Base-by-base conservation (phyloP, 2,888 invertebrate species). In the Caenorhabditis becei region DNA sequence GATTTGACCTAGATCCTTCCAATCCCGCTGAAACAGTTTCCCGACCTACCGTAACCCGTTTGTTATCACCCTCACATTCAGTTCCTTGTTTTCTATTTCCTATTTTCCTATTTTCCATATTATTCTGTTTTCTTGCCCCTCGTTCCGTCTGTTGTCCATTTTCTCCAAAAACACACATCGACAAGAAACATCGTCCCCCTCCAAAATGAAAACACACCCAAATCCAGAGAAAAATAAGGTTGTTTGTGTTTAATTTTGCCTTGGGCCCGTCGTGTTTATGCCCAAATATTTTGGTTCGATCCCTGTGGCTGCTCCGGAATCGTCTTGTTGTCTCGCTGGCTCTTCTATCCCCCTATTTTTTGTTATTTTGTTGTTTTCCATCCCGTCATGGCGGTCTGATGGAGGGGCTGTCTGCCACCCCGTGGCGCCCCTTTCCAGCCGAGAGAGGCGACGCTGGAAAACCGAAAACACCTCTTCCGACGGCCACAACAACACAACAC, bases 171-270 rank as follows among this genome's bases (percentile, higher is more conserved):
- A n/a, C n/a, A n/a, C n/a, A n/a, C n/a, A n/a, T n/a, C n/a, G n/a
- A n/a, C n/a, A n/a, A n/a, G n/a, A n/a, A n/a, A n/a, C 32, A 4
- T 10, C 32, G 5, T 32, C 32, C 32, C 14, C 41, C 41, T 14
- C 14, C 41, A 54, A 53, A 70, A 69, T 20, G 32, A 41, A 41
- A 41, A 37, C 20, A 32, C 24, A 26, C 26, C 32, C 28, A 51
- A 32, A 51, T 51, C 49, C 20, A 35, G 20, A n/a, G 35, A 56
- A 69, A 63, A 63, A 70, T 63, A 77, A 63, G 69, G 58, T 63
- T 63, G 56, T 63, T 72, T 63, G 54, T 59, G 62, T 74, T 74
- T 65, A 63, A 58, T 74, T 74, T 74, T 56, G 35, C 10, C 47
- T 47, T 18, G 18, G n/a, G 18, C 10, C 2, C 18, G 10, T 26